Evolutionary conservation across 2,113 vertebrate genomes (phyloP), one percentile per base, ranked within the genome.

Genomic region (Xenus cinereus): DNA sequence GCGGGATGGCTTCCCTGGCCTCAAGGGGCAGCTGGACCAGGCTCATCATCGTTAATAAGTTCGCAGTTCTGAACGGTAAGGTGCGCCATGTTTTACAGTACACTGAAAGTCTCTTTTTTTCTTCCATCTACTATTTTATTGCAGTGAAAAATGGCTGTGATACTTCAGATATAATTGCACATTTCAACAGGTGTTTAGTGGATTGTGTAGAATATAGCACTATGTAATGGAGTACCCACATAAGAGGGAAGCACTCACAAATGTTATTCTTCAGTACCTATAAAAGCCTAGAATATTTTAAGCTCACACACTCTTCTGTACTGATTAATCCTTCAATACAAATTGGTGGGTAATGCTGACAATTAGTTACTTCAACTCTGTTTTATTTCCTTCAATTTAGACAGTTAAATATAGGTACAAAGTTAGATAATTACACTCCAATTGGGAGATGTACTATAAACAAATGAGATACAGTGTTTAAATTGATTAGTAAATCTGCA

Each of bases 321-420:
- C 76, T 57, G 62, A 75, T 91, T 73, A 93, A 77, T 86, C 41
- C 63, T 86, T 88, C 79, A 39, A 9, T 57, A 46, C 28, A 59
- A 88, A 74, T 59, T 56, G 41, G 22, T 77, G 66, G 48, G 32
- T 77, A 83, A 78, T 0, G 4, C 30, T 86, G 51, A 78, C 77
- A 84, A 94, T 92, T 80, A 88, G 51, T 68, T 88, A 56, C 56
- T 90, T 88, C 93, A 78, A 43, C 59, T 85, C 50, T 39, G 33
- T 19, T 95, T 86, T 72, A 92, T 92, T 96, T 91, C 87, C 78
- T 92, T 87, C 86, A 90, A 68, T 96, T 94, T 81, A 94, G 64
- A 37, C 68, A 84, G 68, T 92, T 95, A 94, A 96, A 92, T 71
- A 88, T 59, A 92, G 76, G 69, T 54, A 79, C 48, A 60, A 90